Percentiles rank a stretch among this genome's conserved stretches.
These are phyloP conservation scores for Rhegmatorhina hoffmannsi DNA, from an alignment of 2,113 vertebrate genomes.

Conservation along the genomic window DNA sequence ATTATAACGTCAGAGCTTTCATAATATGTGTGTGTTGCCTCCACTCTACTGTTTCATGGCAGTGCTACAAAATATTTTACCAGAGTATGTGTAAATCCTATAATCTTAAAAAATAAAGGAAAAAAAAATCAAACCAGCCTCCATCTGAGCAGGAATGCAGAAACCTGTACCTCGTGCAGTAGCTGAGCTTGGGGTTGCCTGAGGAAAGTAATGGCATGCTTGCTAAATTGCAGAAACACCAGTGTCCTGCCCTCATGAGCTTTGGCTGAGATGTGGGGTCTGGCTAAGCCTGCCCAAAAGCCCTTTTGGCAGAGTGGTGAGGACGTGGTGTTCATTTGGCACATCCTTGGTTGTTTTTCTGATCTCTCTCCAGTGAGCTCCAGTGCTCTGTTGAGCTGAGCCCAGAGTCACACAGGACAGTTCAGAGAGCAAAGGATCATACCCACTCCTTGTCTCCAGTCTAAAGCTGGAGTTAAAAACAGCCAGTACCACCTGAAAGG, in stretches of 20 bases:
- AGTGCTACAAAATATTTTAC: slow-evolving; percentile 44
- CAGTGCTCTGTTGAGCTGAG: background rate
- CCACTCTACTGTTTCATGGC: background rate
- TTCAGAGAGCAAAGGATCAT: background rate
- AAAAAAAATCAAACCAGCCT: background rate
- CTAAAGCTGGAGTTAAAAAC: background rate
- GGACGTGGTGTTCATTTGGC: background rate
- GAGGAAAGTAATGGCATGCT: background rate
- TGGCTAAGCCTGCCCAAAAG: background rate
- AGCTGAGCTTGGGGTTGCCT: background rate
- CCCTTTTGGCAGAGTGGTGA: background rate
- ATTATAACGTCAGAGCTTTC: slow-evolving; percentile 24
- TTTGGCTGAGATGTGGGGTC: background rate
- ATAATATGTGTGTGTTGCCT: background rate
- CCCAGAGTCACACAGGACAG: background rate
- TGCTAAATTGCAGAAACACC: background rate
- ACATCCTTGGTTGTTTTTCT: background rate
- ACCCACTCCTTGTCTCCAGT: background rate
- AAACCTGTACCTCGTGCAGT: rapidly evolving
- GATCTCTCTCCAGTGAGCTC: background rate
- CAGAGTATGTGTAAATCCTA: background rate
- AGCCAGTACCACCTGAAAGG: background rate
- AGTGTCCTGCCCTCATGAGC: background rate
- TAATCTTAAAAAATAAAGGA: slow-evolving; percentile 42
- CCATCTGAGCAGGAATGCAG: background rate